Base-by-base conservation (phyloP, 1,140 invertebrate species). In the Bombus confusus region DNA sequence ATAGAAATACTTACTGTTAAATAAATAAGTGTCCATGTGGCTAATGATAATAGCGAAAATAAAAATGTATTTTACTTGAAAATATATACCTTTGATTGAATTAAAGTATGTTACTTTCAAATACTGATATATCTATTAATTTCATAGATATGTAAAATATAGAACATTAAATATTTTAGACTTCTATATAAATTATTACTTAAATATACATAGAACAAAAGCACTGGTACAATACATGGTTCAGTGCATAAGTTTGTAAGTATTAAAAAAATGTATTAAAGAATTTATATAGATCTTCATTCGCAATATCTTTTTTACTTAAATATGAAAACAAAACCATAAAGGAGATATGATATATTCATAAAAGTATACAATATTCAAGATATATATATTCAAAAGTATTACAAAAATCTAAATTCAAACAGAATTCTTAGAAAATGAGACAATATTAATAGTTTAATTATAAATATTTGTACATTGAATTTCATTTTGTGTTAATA, bases 21-120 rank as follows among this genome's bases (percentile, higher is more conserved):
- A 82, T 80, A 34, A 39, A 52, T 62, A 41, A 62, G n/a, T 76
- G 62, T 85, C 73, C 68, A 79, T 83, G 43, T 68, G 80, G 66
- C 39, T 76, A 59, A 37, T 73, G 57, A 80, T 78, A 31, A 18
- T 47, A 76, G 43, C 73, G 18, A 37, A 52, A 71, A 71, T 28
- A 68, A 39, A 52, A 34, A 74, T 52, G 59, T 37, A 52, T 34
- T 64, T 81, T 31, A 43, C 34, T 52, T 75, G 18, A 71, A 89
- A 89, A 76, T 75, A 68, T 37, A 80, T 13, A 6, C 83, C 79
- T 37, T 62, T 59, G 15, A 22, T 69, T 34, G 2, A 62, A 64
- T 34, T 10, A 62, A 28, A 41, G 5, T 28, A 37, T 37, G 18
- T 68, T 59, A 43, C 69, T 39, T 81, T 34, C 25, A 59, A 41